Percentiles rank a stretch among this genome's conserved stretches.
phyloP scores from a whole-genome alignment of 1,140 invertebrate genomes.

The Drosophila miranda region DNA sequence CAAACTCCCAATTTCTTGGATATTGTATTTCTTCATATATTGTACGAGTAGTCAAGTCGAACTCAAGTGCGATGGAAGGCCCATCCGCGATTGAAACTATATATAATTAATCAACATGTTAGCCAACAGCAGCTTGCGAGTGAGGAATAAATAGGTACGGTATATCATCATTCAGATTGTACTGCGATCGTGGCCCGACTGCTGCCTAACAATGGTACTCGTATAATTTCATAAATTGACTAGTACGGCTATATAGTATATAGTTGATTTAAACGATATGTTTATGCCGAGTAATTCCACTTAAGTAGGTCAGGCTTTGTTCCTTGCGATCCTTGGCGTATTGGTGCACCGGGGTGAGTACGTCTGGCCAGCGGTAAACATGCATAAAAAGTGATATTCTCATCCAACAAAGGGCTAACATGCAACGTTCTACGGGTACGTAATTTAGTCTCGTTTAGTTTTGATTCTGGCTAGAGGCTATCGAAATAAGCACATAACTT shows the following conservation, averaged over 20 bases:
- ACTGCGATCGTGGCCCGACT: slow-evolving; percentile 13
- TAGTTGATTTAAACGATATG: slow-evolving; percentile 58
- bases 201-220: slow-evolving; percentile 36
- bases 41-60: slow-evolving; percentile 19
- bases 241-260: slow-evolving; percentile 58
- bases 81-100: slow-evolving; percentile 8
- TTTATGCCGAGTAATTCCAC: slow-evolving; percentile 55
- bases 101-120: too few relatives aligned
- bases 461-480: slow-evolving; percentile 21
- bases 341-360: slow-evolving; percentile 49
- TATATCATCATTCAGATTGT: slow-evolving; percentile 19
- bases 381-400: slow-evolving; percentile 30
- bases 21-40: slow-evolving; percentile 29
- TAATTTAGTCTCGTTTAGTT: slow-evolving; percentile 17
- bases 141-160: slow-evolving; percentile 33
- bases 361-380: slow-evolving; percentile 43
- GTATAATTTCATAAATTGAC: slow-evolving; percentile 68
- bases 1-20: slow-evolving; percentile 41
- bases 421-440: slow-evolving; percentile 12
- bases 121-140: slow-evolving; percentile 18
- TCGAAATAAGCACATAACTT: slow-evolving; percentile 37
- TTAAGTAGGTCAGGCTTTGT: slow-evolving; percentile 21
- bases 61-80: slow-evolving; percentile 20
- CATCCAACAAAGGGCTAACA: slow-evolving; percentile 7
- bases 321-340: slow-evolving; percentile 45